Percentiles rank a stretch among this genome's conserved stretches.
These are phyloP conservation scores for Heliangelus exortis DNA, from an alignment of 2,797 vertebrate species.

Conservation along the genomic window DNA sequence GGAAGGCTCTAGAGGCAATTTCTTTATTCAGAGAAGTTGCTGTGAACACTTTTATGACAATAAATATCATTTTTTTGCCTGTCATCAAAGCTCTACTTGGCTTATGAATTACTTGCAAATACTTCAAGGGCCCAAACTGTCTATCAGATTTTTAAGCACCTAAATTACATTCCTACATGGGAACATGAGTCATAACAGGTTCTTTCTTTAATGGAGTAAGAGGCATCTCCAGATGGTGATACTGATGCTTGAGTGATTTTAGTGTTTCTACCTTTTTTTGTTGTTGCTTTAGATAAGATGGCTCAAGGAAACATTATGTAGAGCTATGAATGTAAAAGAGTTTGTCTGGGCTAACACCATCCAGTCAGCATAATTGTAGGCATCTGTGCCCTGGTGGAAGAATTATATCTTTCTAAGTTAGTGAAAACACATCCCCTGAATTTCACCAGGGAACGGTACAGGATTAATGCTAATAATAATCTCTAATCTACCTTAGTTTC, in stretches of 20 bases:
- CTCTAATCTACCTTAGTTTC: not conserved
- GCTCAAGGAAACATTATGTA: not conserved
- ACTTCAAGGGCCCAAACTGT: not conserved
- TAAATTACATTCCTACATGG: not conserved
- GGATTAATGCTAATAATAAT: not conserved
- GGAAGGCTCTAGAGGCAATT: conserved; percentile 42
- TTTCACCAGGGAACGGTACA: not conserved
- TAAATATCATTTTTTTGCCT: not conserved
- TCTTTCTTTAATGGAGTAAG: not conserved
- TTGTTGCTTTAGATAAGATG: not conserved
- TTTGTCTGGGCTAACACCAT: not conserved
- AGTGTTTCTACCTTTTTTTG: not conserved
- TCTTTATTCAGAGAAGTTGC: conserved; percentile 45
- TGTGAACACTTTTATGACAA: conserved; percentile 12
- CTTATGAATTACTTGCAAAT: not conserved
- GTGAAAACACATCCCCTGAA: not conserved
- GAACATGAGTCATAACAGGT: not conserved
- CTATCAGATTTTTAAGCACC: not conserved
- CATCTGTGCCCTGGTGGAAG: not conserved
- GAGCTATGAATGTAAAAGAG: not conserved
- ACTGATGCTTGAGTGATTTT: not conserved
- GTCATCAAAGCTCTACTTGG: not conserved
- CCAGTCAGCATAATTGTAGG: not conserved
- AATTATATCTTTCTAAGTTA: not conserved
- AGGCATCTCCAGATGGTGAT: not conserved